Evolutionary conservation across 2,888 invertebrate species (phyloP).

Genomic region (Platycheirus albimanus): DNA sequence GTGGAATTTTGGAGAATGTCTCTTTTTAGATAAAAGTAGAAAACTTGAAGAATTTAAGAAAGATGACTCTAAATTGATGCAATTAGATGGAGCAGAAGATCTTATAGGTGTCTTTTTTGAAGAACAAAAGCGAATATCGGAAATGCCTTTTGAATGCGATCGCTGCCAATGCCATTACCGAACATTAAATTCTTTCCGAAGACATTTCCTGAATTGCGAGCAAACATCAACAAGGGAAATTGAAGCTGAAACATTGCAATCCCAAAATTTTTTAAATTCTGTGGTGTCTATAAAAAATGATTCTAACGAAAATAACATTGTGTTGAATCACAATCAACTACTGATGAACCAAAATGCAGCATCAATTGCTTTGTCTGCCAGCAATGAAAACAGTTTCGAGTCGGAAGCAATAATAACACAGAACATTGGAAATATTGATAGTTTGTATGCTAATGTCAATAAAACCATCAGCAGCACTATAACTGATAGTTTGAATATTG

Average conservation of each 20-base stretch:
- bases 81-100: conserved; percentile 88
- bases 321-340: conserved; percentile 41
- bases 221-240: conserved; percentile 91
- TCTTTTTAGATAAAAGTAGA: conserved; percentile 1
- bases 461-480: neutral
- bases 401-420: conserved; percentile 20
- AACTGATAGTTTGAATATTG: neutral
- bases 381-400: too few species aligned
- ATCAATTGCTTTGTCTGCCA: neutral
- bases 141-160: conserved; percentile 85
- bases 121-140: conserved; percentile 80
- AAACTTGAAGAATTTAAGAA: conserved; percentile 65
- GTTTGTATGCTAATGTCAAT: conserved; percentile 16
- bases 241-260: conserved; percentile 87
- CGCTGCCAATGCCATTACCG: conserved; percentile 94
- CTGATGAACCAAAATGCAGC: conserved; percentile 1
- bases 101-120: conserved; percentile 84
- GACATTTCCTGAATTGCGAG: conserved; percentile 90
- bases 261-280: conserved; percentile 80
- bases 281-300: conserved; percentile 11
- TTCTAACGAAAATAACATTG: conserved; percentile 37
- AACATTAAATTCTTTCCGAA: conserved; percentile 91
- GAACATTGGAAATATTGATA: conserved; percentile 4
- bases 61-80: conserved; percentile 84
- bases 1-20: neutral